A percentile compares a stretch with the other conserved stretches of the same genome.
Evolutionary conservation across 2,113 vertebrate genomes (phyloP).

Genomic region (Dipodomys spectabilis): DNA sequence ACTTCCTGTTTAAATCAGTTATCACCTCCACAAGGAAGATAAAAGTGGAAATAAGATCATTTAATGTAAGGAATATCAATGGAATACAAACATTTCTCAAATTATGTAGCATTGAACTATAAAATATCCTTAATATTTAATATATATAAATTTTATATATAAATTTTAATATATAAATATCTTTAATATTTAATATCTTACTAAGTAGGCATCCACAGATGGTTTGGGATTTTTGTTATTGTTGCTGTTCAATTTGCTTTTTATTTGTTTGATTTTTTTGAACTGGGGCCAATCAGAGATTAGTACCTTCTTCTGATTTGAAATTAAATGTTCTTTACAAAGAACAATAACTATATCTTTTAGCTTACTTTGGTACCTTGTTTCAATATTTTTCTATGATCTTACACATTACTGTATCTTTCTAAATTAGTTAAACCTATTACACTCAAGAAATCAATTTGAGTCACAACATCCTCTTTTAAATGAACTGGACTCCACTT

Average conservation of each 20-base stretch:
- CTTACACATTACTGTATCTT: neutral
- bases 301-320: neutral
- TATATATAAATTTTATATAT: no score
- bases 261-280: neutral
- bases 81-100: neutral
- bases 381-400: conserved; percentile 12
- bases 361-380: neutral
- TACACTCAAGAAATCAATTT: neutral
- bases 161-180: no score
- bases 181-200: neutral
- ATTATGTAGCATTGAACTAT: conserved; percentile 26
- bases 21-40: neutral
- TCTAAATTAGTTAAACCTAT: conserved; percentile 8
- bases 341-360: conserved; percentile 20
- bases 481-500: neutral
- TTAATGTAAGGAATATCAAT: conserved; percentile 43
- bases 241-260: no score
- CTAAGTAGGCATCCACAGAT: neutral
- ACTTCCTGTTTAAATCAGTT: conserved; percentile 56
- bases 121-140: neutral
- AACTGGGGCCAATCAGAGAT: neutral
- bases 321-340: conserved; percentile 30
- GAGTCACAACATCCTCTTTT: neutral
- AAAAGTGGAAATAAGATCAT: conserved; percentile 48
- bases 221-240: neutral